phyloP scores from a whole-genome alignment of 2,113 vertebrate species.

The Mesoclemmys tuberculata region DNA sequence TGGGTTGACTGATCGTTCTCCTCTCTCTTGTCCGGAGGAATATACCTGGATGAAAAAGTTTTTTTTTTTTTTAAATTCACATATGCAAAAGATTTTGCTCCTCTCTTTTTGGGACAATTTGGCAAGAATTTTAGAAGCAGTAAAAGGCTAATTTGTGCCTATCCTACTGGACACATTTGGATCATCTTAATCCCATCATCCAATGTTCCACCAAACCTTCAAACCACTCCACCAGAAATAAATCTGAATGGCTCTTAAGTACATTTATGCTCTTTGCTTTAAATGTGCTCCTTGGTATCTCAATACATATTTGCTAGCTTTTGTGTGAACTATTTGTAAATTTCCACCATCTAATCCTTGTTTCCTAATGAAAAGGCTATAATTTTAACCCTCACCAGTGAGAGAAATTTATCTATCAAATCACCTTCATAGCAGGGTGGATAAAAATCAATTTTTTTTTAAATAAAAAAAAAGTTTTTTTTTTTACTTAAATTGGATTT shows the following conservation, averaged over 20 bases:
- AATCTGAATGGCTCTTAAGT: neutral
- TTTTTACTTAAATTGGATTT: too few relatives aligned
- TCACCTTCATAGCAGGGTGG: neutral
- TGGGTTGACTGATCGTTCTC: constrained; percentile 99
- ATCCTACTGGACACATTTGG: neutral
- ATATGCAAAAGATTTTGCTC: neutral
- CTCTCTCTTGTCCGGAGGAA: constrained; percentile 97
- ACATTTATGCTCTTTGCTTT: neutral
- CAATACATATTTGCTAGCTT: neutral
- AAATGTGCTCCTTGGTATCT: neutral
- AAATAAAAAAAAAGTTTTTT: too few relatives aligned
- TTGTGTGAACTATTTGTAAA: neutral
- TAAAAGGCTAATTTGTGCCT: neutral
- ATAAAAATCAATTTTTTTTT: too few relatives aligned
- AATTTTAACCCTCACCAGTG: neutral
- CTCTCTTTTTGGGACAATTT: rapidly evolving
- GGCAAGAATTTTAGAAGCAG: neutral
- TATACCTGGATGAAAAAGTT: constrained; percentile 87
- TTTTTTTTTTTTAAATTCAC: too few relatives aligned
- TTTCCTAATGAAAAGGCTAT: neutral
- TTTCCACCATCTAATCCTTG: neutral
- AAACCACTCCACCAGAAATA: neutral
- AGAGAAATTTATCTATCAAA: neutral
- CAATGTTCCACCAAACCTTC: neutral
- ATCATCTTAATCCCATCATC: neutral